These are phyloP conservation scores for Hestina assimilis DNA, from an alignment of 1,140 invertebrate species.

Conservation along the genomic window DNA sequence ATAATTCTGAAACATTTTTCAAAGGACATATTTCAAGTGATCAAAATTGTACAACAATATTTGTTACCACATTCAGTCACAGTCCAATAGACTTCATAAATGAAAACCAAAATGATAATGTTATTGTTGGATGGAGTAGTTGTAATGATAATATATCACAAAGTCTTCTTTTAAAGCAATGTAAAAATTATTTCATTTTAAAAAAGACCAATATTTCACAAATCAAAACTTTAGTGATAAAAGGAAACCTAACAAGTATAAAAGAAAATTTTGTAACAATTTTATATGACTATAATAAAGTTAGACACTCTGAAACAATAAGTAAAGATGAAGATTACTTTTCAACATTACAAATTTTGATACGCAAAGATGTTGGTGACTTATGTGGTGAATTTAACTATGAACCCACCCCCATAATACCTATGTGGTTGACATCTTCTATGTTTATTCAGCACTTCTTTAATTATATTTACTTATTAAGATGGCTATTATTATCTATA, in stretches of 20 bases:
- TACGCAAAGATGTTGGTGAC: conserved; percentile 32
- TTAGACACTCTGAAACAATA: conserved; percentile 51
- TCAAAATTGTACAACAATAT: conserved; percentile 33
- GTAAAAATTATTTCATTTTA: conserved; percentile 32
- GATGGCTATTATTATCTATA: conserved; percentile 48
- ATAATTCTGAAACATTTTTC: conserved; percentile 35
- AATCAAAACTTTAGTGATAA: conserved; percentile 43
- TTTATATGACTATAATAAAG: conserved; percentile 54
- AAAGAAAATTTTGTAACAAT: conserved; percentile 45
- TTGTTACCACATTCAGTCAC: conserved; percentile 39
- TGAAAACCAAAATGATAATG: conserved; percentile 22
- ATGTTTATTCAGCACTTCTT: conserved; percentile 61
- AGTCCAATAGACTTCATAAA: conserved; percentile 18
- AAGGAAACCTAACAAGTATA: conserved; percentile 29
- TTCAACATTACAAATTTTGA: conserved; percentile 42
- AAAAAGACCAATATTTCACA: conserved; percentile 13
- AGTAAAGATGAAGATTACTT: conserved; percentile 37
- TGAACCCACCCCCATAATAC: conserved; percentile 25
- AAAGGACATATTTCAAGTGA: conserved; percentile 42
- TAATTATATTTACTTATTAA: conserved; percentile 50
- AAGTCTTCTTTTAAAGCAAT: conserved; percentile 25
- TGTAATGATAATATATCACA: conserved; percentile 13
- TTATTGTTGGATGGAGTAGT: conserved; percentile 42
- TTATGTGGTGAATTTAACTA: conserved; percentile 12
- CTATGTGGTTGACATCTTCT: conserved; percentile 46